Percentiles rank a stretch among this genome's conserved stretches.
phyloP scores from a whole-genome alignment of 2,797 vertebrate species.

The Alfaro cultratus region DNA sequence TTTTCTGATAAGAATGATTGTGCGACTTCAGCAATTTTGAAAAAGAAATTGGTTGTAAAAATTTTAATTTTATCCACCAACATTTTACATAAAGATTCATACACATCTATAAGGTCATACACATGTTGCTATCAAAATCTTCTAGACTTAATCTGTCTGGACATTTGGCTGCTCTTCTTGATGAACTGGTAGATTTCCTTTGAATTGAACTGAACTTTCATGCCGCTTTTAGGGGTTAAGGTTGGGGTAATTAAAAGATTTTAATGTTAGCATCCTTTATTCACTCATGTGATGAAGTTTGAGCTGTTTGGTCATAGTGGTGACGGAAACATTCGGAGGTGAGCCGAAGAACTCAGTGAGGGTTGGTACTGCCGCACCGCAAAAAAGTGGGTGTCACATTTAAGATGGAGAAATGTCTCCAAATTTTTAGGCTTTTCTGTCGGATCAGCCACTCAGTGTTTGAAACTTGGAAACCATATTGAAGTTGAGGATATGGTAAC shows the following conservation, averaged over 20 bases:
- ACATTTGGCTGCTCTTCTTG: not conserved
- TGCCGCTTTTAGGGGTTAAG: not conserved
- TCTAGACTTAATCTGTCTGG: too few relatives aligned
- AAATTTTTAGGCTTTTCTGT: not conserved
- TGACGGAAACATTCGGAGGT: not conserved
- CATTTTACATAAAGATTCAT: not conserved
- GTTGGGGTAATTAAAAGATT: not conserved
- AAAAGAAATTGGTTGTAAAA: not conserved
- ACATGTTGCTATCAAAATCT: not conserved
- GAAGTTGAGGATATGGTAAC: not conserved
- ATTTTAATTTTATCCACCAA: not conserved
- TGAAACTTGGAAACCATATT: not conserved
- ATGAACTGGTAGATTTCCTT: not conserved
- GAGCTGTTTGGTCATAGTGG: not conserved
- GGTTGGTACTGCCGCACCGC: not conserved
- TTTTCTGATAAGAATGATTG: not conserved
- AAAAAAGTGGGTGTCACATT: not conserved
- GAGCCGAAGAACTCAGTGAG: not conserved
- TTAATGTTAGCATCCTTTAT: not conserved
- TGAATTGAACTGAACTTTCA: not conserved
- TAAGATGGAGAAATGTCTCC: not conserved
- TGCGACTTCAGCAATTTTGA: not conserved
- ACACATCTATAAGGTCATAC: too few relatives aligned
- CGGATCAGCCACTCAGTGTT: not conserved
- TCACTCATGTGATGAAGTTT: not conserved